Conservation (phyloP, 2,888 invertebrate species). For the Cacoxenus indagator region DNA sequence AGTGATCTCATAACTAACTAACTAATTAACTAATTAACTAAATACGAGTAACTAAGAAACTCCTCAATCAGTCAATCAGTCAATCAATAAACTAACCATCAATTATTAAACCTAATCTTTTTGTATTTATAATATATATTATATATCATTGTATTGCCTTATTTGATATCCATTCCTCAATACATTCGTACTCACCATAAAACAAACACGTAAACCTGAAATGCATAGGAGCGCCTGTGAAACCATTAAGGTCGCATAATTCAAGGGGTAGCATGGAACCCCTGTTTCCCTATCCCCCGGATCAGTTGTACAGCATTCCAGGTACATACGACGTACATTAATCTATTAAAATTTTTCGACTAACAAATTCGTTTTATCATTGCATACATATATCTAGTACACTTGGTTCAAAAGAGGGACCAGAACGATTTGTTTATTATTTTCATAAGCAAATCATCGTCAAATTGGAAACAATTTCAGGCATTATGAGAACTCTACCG, state of each 20-base stretch:
- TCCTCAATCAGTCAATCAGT: no score
- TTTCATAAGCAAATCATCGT: no score
- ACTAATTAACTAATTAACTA: no score
- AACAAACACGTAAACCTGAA: background rate
- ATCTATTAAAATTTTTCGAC: background rate
- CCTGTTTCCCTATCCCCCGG: constrained; percentile 70
- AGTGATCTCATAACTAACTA: no score
- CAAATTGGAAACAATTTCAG: no score
- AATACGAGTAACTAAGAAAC: no score
- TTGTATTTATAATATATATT: background rate
- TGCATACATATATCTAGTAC: background rate
- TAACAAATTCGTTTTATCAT: background rate
- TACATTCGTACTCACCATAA: background rate
- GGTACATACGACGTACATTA: constrained; percentile 59
- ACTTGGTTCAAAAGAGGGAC: no score
- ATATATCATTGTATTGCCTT: background rate
- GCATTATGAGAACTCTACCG: no score
- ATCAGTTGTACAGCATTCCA: constrained; percentile 72
- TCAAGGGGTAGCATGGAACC: constrained; percentile 71
- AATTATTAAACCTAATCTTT: background rate
- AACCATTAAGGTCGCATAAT: constrained; percentile 71
- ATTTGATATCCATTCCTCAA: background rate
- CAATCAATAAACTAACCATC: background rate
- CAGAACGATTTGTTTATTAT: no score
- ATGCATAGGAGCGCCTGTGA: constrained; percentile 70